These are phyloP conservation scores for Anthoscopus minutus DNA, from an alignment of 2,113 vertebrate genomes.

Conservation along the genomic window DNA sequence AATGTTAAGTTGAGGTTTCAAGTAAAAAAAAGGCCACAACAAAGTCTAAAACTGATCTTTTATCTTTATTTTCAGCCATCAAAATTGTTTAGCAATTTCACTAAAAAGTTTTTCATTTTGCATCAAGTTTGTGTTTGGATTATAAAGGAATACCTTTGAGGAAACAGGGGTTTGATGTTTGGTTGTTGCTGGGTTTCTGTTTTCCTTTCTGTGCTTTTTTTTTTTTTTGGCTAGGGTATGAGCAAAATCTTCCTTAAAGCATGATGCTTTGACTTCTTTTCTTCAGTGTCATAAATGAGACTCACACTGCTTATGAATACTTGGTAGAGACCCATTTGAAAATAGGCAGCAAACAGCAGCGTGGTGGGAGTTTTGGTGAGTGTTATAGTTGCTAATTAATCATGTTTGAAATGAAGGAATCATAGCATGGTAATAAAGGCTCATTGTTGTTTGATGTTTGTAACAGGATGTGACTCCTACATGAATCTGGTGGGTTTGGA, in stretches of 20 bases:
- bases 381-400: constrained; percentile 73
- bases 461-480: constrained; percentile 67
- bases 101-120: neutral
- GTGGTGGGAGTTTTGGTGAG: constrained; percentile 67
- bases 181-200: neutral
- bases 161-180: neutral
- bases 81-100: neutral
- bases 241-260: constrained; percentile 26
- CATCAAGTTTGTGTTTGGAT: neutral
- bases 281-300: constrained; percentile 31
- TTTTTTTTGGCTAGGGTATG: constrained; percentile 7
- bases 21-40: neutral
- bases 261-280: constrained; percentile 23
- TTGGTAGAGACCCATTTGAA: constrained; percentile 43
- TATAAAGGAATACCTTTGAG: neutral
- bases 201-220: neutral
- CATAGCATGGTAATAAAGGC: constrained; percentile 65
- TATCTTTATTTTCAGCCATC: neutral
- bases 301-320: constrained; percentile 45
- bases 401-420: constrained; percentile 68
- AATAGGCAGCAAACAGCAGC: constrained; percentile 54
- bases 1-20: neutral
- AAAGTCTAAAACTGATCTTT: neutral
- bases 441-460: constrained; percentile 72
- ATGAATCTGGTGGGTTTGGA: constrained; percentile 50